Conservation (phyloP, 2,888 invertebrate species). For the Agriopis marginaria region DNA sequence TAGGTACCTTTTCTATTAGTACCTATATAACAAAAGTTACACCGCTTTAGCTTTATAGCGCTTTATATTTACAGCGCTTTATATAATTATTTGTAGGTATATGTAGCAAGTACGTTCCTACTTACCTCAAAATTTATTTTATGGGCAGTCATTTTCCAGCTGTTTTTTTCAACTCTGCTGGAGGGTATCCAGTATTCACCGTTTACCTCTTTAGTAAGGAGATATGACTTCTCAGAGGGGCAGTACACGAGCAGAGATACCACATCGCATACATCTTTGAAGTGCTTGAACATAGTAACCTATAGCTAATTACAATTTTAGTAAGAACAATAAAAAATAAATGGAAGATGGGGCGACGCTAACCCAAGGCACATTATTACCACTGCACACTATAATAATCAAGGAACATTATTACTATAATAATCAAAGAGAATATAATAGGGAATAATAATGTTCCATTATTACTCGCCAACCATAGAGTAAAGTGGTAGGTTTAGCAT, state of each 20-base stretch:
- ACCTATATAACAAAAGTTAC: too few relatives aligned
- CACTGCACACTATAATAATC: too few relatives aligned
- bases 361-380: too few relatives aligned
- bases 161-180: slow-evolving; percentile 67
- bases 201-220: slow-evolving; percentile 66
- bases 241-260: slow-evolving; percentile 73
- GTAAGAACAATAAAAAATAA: background rate
- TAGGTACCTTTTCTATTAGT: too few relatives aligned
- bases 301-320: slow-evolving; percentile 1
- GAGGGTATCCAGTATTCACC: slow-evolving; percentile 76
- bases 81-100: background rate
- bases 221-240: slow-evolving; percentile 63
- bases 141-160: slow-evolving; percentile 72
- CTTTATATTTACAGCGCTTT: too few relatives aligned
- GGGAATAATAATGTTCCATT: too few relatives aligned
- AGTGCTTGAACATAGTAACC: slow-evolving; percentile 68
- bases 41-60: too few relatives aligned
- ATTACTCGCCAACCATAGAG: too few relatives aligned
- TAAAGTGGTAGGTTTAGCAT: background rate
- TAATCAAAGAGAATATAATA: too few relatives aligned
- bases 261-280: slow-evolving; percentile 69
- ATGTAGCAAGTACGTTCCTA: background rate
- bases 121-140: slow-evolving; percentile 71
- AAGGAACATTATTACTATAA: too few relatives aligned
- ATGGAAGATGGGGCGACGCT: background rate